Conservation (phyloP, 2,113 vertebrate genomes). For the Corynorhinus townsendii region DNA sequence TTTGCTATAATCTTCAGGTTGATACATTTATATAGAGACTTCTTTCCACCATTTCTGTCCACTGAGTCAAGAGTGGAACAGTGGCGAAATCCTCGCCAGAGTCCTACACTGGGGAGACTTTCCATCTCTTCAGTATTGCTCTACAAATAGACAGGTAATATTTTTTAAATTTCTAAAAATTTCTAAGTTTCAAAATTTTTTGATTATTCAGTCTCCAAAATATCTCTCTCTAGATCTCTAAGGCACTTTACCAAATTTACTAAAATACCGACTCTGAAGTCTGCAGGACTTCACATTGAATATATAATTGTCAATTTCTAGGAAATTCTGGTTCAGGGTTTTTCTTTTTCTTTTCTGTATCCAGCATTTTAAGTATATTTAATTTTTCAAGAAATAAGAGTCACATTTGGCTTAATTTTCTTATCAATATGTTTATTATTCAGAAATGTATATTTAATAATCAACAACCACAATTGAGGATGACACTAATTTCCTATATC, state of each 20-base stretch:
- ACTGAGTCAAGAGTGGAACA: background rate
- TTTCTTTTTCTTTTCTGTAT: background rate
- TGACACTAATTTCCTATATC: background rate
- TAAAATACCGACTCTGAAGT: background rate
- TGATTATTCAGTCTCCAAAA: background rate
- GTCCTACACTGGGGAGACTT: background rate
- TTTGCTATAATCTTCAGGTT: background rate
- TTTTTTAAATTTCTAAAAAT: background rate
- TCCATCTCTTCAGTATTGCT: background rate
- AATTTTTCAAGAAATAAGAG: background rate
- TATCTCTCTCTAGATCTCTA: background rate
- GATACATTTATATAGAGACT: background rate
- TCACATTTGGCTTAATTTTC: background rate
- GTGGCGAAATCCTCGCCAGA: background rate
- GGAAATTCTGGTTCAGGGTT: background rate
- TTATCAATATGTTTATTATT: background rate
- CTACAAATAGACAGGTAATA: background rate
- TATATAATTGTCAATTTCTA: background rate
- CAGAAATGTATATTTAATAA: background rate
- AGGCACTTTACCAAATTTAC: background rate
- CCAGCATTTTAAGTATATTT: background rate
- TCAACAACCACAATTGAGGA: background rate
- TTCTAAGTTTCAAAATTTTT: background rate
- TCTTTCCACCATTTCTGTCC: background rate
- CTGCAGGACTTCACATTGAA: background rate